phyloP scores from a whole-genome alignment of 2,113 vertebrate species.

The Acrocephalus kingi region DNA sequence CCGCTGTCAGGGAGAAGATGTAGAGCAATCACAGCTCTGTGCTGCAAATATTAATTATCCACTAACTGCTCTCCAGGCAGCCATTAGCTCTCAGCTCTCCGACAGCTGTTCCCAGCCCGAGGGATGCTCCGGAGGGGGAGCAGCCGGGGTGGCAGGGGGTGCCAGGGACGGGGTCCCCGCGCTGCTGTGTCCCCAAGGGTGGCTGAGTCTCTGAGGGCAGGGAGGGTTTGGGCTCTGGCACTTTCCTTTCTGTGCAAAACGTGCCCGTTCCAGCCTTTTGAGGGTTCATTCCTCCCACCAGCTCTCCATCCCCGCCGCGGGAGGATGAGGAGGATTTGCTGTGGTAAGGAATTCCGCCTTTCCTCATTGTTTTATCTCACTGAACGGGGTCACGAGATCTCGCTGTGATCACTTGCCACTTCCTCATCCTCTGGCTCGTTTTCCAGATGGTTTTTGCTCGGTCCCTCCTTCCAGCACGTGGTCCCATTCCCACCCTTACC shows the following conservation, averaged over 20 bases:
- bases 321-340: neutral
- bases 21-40: constrained; percentile 71
- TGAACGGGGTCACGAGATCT: accelerated
- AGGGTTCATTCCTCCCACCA: accelerated
- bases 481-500: neutral
- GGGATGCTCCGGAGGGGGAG: neutral
- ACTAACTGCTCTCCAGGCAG: constrained; percentile 80
- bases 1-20: constrained; percentile 61
- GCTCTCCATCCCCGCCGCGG: accelerated
- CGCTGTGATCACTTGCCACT: accelerated
- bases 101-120: constrained; percentile 71
- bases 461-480: neutral
- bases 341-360: neutral
- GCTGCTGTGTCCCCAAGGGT: accelerated
- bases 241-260: neutral
- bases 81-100: constrained; percentile 68
- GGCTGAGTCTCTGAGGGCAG: accelerated
- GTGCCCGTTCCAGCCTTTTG: accelerated
- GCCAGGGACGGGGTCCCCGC: accelerated
- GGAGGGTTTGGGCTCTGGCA: accelerated
- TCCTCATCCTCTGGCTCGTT: neutral
- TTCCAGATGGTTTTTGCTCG: neutral
- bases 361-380: accelerated
- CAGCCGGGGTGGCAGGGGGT: accelerated
- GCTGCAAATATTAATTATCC: constrained; percentile 83